These are phyloP conservation scores for Protobothrops flavoviridis DNA, from an alignment of 2,113 vertebrate species.

Conservation along the genomic window DNA sequence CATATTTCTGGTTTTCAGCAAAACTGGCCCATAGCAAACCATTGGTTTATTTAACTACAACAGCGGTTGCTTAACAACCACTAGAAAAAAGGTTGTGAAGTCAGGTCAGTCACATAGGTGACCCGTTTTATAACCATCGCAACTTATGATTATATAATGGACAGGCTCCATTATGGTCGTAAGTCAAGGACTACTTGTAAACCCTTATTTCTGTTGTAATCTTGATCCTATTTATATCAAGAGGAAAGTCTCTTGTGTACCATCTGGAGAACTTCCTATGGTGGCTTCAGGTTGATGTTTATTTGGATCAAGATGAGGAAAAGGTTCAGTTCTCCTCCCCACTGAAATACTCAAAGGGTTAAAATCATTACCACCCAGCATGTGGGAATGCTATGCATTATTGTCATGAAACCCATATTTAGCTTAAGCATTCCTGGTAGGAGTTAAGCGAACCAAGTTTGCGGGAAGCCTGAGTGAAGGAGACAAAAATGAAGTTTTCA, in stretches of 20 bases:
- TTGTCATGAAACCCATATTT: neutral
- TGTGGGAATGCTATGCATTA: neutral
- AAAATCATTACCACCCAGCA: neutral
- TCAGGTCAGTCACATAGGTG: neutral
- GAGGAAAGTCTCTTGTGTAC: neutral
- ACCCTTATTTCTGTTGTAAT: neutral
- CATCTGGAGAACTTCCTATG: neutral
- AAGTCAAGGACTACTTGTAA: neutral
- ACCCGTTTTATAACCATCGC: neutral
- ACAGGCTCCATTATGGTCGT: neutral
- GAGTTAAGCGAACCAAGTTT: constrained; percentile 51
- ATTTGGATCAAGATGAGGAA: neutral
- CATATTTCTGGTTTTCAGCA: no score
- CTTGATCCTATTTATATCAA: neutral
- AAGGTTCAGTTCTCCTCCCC: neutral
- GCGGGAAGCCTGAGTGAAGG: constrained; percentile 62
- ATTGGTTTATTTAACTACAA: no score
- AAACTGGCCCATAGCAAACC: neutral
- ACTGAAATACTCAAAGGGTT: neutral
- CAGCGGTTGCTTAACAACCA: neutral
- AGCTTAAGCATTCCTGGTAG: constrained; percentile 41
- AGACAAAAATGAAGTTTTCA: constrained; percentile 66
- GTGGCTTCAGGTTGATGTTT: neutral
- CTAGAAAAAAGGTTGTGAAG: neutral
- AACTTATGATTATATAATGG: neutral